Evolutionary conservation across 2,888 invertebrate genomes (phyloP).

Genomic region (Lapara coniferarum): DNA sequence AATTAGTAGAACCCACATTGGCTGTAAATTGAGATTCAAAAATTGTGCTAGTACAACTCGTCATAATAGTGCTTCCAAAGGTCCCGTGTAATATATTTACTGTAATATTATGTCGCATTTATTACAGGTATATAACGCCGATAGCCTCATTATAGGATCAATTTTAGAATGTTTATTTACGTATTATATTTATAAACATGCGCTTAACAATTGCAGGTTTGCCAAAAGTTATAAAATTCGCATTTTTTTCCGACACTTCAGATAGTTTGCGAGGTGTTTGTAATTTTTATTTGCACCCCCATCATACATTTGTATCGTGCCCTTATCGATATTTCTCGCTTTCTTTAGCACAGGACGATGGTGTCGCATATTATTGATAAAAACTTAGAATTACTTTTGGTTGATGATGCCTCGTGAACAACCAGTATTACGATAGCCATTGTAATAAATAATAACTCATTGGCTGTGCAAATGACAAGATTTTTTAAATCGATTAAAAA

Average conservation of each 20-base stretch:
- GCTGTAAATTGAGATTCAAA: neutral
- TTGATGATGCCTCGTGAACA: no score
- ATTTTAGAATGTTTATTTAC: constrained; percentile 43
- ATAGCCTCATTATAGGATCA: constrained; percentile 46
- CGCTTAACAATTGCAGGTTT: constrained; percentile 84
- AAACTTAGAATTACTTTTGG: neutral
- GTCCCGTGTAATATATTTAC: neutral
- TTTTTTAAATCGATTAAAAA: neutral
- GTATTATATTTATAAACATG: constrained; percentile 43
- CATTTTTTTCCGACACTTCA: constrained; percentile 78
- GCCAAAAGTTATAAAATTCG: constrained; percentile 82
- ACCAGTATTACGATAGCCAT: no score
- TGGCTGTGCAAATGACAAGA: no score
- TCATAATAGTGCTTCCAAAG: neutral
- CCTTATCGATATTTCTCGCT: constrained; percentile 40
- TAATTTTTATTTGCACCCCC: constrained; percentile 55
- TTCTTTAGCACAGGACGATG: constrained; percentile 31
- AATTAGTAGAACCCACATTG: neutral
- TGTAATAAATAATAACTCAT: no score
- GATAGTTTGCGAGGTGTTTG: constrained; percentile 58
- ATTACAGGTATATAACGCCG: constrained; percentile 55
- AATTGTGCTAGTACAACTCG: neutral
- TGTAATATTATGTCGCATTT: constrained; percentile 41
- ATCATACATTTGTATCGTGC: constrained; percentile 48
- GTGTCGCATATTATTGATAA: neutral